phyloP scores from a whole-genome alignment of 2,797 vertebrate genomes.

The Macropodus opercularis region DNA sequence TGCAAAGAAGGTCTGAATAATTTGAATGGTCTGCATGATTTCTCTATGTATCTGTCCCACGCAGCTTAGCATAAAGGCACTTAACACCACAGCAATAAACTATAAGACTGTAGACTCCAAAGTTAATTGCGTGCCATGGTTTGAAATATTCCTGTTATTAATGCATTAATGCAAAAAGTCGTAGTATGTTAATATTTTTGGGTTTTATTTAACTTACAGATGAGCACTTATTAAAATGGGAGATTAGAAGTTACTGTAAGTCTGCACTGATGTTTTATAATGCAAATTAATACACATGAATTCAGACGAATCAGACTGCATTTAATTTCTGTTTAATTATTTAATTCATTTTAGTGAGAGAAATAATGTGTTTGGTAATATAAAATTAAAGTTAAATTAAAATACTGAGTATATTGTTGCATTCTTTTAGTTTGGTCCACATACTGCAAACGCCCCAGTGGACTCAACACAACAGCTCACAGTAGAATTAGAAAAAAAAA shows the following conservation, averaged over 20 bases:
- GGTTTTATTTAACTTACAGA: neutral
- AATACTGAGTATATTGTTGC: too few species aligned
- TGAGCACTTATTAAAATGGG: conserved; percentile 4
- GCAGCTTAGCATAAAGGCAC: neutral
- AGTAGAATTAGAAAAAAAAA: too few species aligned
- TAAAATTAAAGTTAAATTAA: too few species aligned
- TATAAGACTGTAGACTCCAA: neutral
- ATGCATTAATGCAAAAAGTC: neutral
- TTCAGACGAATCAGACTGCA: too few species aligned
- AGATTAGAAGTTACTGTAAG: too few species aligned
- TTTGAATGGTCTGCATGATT: neutral
- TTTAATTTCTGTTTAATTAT: neutral
- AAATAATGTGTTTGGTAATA: too few species aligned
- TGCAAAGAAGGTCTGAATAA: neutral
- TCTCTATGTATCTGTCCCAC: neutral
- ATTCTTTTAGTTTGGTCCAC: too few species aligned
- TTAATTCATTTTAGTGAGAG: neutral
- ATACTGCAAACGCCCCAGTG: too few species aligned
- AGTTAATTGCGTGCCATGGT: neutral
- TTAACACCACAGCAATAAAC: neutral
- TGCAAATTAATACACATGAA: neutral
- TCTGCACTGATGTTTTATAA: too few species aligned
- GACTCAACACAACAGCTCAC: too few species aligned
- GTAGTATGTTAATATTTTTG: neutral
- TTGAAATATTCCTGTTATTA: neutral